A percentile compares a stretch with the other conserved stretches of the same genome.
Conservation (phyloP, 2,797 vertebrate genomes). For the Rhinella marina region DNA sequence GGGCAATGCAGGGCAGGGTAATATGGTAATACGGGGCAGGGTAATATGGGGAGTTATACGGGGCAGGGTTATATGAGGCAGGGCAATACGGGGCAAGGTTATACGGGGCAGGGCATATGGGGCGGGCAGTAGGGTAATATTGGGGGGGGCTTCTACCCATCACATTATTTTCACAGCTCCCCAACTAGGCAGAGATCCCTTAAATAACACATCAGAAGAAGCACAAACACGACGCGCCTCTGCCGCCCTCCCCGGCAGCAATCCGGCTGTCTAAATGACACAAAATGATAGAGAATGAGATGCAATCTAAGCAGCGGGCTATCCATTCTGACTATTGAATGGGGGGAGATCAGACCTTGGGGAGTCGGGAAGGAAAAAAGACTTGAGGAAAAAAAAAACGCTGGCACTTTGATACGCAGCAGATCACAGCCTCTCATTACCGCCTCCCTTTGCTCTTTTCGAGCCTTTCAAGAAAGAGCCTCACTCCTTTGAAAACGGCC, state of each 20-base stretch:
- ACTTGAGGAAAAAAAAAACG: slow-evolving; percentile 39
- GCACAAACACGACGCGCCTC: slow-evolving; percentile 49
- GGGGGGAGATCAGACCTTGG: slow-evolving; percentile 58
- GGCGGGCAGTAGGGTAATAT: neutral
- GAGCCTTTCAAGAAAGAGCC: slow-evolving; percentile 56
- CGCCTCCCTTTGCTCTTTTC: slow-evolving; percentile 42
- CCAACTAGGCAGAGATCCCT: slow-evolving; percentile 22
- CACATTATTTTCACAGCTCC: neutral
- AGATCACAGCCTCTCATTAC: slow-evolving; percentile 50
- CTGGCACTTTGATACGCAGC: slow-evolving; percentile 54
- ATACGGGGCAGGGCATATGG: too few species aligned
- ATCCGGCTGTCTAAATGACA: slow-evolving; percentile 59
- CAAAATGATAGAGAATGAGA: slow-evolving; percentile 61
- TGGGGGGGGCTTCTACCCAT: slow-evolving; percentile 14
- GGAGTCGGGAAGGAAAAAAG: slow-evolving; percentile 58
- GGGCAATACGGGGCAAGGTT: too few species aligned
- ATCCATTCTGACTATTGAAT: slow-evolving; percentile 57
- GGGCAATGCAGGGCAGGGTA: neutral
- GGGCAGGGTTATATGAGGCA: neutral
- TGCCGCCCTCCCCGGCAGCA: slow-evolving; percentile 13
- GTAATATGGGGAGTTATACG: too few species aligned
- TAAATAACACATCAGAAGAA: slow-evolving; percentile 57
- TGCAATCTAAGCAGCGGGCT: slow-evolving; percentile 59
- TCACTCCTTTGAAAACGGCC: slow-evolving; percentile 62
- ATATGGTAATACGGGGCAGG: neutral